Evolutionary conservation across 2,797 vertebrate species (phyloP), one percentile per base, ranked within the genome.

Genomic region (Poliocrania exsul): DNA sequence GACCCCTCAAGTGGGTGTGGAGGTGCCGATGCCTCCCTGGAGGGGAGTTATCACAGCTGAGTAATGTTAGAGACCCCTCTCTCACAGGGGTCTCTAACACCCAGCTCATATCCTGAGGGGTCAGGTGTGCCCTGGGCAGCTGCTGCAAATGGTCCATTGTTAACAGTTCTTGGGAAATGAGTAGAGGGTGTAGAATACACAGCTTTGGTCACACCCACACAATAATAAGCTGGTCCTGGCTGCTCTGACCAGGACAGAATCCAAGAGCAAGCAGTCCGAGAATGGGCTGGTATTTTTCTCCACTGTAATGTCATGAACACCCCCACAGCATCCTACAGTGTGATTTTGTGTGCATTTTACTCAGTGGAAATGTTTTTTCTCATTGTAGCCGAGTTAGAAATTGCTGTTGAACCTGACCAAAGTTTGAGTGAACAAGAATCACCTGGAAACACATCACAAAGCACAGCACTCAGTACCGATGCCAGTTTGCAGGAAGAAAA

Each of bases 401-500:
- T 93, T 91, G 72, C 94, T 67, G 79, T 92, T 90, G 93, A 97
- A 84, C 83, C 91, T 95, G 97, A 96, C 88, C 96, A 97, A 90
- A 95, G 97, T 47, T 93, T 90, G 37, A 54, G 89, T 81, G 92
- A 97, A 38, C 72, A 95, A 81, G 93, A 80, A 77, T 88, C 94
- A 61, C 84, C 82, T 86, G 97, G 95, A 81, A 92, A 96, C 91
- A 47, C 93, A 15, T 86, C 86, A 2, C 93, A 91, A 16, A 38
- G 95, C 86, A 56, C 91, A 65, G 79, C 46, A 11, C 84, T 97
- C 62, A 83, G 96, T 46, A 82, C 96, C 6, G 95, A 93, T 17
- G 75, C 67, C 82, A 93, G 58, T 81, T 96, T 95, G 74, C 95
- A 97, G 91, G 98, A 97, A 94, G 96, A 97, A 86, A 98, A 97